Base-by-base conservation (phyloP, 2,113 vertebrate genomes). In the Uropsilus gracilis region DNA sequence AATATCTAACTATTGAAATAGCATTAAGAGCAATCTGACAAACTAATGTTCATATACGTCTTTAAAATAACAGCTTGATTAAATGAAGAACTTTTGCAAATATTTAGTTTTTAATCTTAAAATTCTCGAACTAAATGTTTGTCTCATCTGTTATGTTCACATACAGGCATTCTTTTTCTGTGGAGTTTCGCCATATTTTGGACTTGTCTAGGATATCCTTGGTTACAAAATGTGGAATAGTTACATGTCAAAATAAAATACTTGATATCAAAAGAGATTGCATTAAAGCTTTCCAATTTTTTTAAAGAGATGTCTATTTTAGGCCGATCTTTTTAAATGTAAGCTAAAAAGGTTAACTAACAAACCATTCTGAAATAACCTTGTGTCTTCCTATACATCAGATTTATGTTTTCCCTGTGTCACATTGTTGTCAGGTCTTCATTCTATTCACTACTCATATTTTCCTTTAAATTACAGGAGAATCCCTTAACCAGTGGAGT, bases 181-280 rank as follows among this genome's bases (percentile, higher is more conserved):
- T 32, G 9, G 18, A 48, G 11, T 66, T 42, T 90, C 18, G 57
- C 14, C 50, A 48, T 13, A 3, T 11, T 20, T 11, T 73, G 26
- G 39, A 71, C 2, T 64, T 86, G 42, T 2, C 6, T 89, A 78
- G n/a, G 16, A 22, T 83, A 17, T 53, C 20, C 20, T 80, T 48
- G 12, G 68, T 80, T 80, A 86, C 17, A 87, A 87, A 44, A 46
- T 57, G 3, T 22, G 30, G 66, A 57, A 69, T 78, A 22, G 2
- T 73, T 84, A 28, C 5, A 71, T 53, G 53, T 78, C 46, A 90
- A 73, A 78, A 76, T 34, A 72, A 83, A 84, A 90, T 37, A 71
- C 11, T 37, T 46, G 24, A 87, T n/a, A 66, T 32, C 55, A 78
- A 89, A 69, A 78, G 26, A 82, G 5, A 86, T 53, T 61, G 28